A percentile compares a stretch with the other conserved stretches of the same genome.
These are phyloP conservation scores for Leptogaster cylindrica DNA, from an alignment of 2,888 invertebrate genomes.

Conservation along the genomic window DNA sequence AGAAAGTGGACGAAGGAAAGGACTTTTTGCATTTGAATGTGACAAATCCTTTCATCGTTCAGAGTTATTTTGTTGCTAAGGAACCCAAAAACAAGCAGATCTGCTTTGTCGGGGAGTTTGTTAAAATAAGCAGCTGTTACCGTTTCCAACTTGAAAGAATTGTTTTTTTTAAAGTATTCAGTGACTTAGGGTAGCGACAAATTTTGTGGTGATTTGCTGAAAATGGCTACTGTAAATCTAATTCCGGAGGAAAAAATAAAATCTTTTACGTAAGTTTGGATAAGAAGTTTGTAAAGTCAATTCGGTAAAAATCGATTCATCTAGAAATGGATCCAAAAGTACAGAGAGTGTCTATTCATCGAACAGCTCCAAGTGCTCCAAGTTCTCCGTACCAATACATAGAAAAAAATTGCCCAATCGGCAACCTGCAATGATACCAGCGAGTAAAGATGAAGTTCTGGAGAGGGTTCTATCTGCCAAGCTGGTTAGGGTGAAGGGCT, in stretches of 20 bases:
- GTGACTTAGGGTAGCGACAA: conserved; percentile 45
- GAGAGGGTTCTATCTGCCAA: conserved; percentile 80
- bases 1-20: no score
- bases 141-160: conserved; percentile 1
- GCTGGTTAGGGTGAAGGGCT: conserved; percentile 74
- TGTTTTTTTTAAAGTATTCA: no score
- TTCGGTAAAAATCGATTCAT: conserved; percentile 15
- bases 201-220: conserved; percentile 55
- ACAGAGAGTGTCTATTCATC: conserved; percentile 61
- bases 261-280: conserved; percentile 56
- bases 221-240: conserved; percentile 65
- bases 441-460: conserved; percentile 59
- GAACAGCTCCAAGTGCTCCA: conserved; percentile 59
- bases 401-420: conserved; percentile 53
- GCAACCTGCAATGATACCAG: conserved; percentile 53
- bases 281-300: background rate
- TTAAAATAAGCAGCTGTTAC: conserved; percentile 21
- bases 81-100: conserved; percentile 1
- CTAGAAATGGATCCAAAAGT: conserved; percentile 59
- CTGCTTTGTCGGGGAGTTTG: background rate
- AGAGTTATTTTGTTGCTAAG: background rate
- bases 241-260: conserved; percentile 64
- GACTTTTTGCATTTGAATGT: no score
- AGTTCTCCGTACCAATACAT: conserved; percentile 55
- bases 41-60: no score